Conservation (phyloP, 2,888 invertebrate species). For the Leptothorax acervorum region DNA sequence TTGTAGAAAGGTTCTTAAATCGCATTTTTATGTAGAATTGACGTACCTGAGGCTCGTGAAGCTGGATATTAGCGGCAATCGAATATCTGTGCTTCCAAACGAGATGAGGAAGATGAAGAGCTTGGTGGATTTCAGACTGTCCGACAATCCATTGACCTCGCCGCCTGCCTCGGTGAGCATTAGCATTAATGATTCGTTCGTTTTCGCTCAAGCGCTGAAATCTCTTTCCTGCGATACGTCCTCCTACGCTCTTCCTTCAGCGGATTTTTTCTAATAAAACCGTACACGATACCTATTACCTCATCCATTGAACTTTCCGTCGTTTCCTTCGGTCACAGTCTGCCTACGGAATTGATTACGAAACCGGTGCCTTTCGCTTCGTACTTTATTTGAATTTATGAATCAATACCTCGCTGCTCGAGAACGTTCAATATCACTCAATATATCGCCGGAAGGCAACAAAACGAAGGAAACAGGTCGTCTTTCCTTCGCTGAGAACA, state of each 20-base stretch:
- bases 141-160: conserved; percentile 96
- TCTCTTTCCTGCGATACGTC: neutral
- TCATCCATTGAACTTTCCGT: conserved; percentile 3
- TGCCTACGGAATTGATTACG: conserved; percentile 24
- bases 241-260: conserved; percentile 12
- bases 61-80: conserved; percentile 96
- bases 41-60: conserved; percentile 94
- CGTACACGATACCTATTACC: neutral
- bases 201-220: neutral
- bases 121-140: conserved; percentile 92
- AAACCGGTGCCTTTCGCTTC: conserved; percentile 23
- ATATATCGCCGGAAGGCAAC: too few species aligned
- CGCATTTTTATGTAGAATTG: conserved; percentile 89
- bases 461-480: neutral
- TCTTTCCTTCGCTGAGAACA: neutral
- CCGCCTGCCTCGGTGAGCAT: conserved; percentile 96
- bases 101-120: conserved; percentile 95
- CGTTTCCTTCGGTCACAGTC: conserved; percentile 6
- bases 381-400: conserved; percentile 26
- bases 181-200: conserved; percentile 2
- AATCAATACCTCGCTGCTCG: neutral
- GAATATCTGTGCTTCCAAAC: conserved; percentile 94
- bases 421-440: neutral
- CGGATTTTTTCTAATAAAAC: conserved; percentile 25
- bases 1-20: neutral